Evolutionary conservation across 2,797 vertebrate genomes (phyloP).

Genomic region (Gymnothorax javanicus): DNA sequence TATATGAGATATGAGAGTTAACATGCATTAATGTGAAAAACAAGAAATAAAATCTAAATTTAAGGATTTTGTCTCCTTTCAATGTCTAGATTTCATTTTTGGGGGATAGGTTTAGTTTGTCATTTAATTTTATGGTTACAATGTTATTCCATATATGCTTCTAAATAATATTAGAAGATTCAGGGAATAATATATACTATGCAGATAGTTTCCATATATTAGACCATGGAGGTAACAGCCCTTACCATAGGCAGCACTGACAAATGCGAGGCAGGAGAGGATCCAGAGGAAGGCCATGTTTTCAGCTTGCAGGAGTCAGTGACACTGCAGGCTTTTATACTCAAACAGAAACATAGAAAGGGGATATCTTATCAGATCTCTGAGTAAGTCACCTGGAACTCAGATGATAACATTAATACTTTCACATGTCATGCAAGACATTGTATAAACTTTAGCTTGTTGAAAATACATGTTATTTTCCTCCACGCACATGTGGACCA

Average conservation of each 20-base stretch:
- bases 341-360: neutral
- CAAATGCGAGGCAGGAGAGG: constrained; percentile 71
- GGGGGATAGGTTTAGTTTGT: too few relatives aligned
- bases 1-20: too few relatives aligned
- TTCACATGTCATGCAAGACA: constrained; percentile 10
- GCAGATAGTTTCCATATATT: neutral
- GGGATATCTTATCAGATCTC: neutral
- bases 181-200: neutral
- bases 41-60: too few relatives aligned
- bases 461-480: neutral
- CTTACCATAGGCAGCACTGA: constrained; percentile 65
- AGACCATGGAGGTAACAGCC: neutral
- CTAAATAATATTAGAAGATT: neutral
- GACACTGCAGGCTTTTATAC: neutral
- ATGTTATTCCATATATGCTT: neutral
- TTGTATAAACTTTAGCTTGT: neutral
- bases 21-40: too few relatives aligned
- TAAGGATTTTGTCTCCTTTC: too few relatives aligned
- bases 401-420: neutral
- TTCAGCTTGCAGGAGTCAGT: constrained; percentile 34
- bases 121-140: neutral
- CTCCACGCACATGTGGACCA: neutral
- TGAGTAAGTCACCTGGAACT: neutral
- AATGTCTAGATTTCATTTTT: too few relatives aligned
- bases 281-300: constrained; percentile 74